Percentiles rank a stretch among this genome's conserved stretches.
Evolutionary conservation across 1,140 invertebrate genomes (phyloP).

Genomic region (Trissolcus basalis): DNA sequence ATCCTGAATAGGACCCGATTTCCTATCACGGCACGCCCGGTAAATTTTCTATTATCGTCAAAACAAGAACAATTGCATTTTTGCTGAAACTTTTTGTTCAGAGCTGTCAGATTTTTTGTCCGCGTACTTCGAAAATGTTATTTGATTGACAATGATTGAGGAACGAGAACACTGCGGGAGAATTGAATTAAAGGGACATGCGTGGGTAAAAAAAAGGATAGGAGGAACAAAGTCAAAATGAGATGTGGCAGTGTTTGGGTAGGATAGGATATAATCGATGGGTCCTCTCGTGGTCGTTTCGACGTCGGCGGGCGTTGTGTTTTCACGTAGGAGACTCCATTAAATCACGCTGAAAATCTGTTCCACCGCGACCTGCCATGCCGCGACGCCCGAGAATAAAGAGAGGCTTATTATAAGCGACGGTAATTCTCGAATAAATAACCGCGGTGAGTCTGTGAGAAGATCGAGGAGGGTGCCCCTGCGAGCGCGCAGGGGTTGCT

Average conservation of each 20-base stretch:
- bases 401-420: constrained; percentile 76
- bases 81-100: no score
- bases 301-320: constrained; percentile 59
- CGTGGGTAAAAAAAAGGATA: constrained; percentile 16
- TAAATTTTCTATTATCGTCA: no score
- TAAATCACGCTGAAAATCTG: constrained; percentile 75
- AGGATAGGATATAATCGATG: constrained; percentile 59
- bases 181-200: constrained; percentile 35
- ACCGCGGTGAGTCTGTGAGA: constrained; percentile 64
- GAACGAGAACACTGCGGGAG: constrained; percentile 26
- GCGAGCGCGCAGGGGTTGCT: constrained; percentile 42
- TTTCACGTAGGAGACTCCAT: constrained; percentile 70
- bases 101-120: no score
- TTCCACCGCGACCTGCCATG: constrained; percentile 67
- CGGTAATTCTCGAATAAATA: constrained; percentile 77
- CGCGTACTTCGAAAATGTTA: neutral
- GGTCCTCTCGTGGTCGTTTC: constrained; percentile 60
- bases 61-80: no score
- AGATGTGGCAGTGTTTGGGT: constrained; percentile 48
- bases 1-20: no score
- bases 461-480: constrained; percentile 63
- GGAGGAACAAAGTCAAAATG: constrained; percentile 34
- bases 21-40: no score
- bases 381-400: constrained; percentile 71
- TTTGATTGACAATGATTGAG: constrained; percentile 18